Base-by-base conservation (phyloP, 92 coral and sea anemone genomes). In the Montipora capitata region DNA sequence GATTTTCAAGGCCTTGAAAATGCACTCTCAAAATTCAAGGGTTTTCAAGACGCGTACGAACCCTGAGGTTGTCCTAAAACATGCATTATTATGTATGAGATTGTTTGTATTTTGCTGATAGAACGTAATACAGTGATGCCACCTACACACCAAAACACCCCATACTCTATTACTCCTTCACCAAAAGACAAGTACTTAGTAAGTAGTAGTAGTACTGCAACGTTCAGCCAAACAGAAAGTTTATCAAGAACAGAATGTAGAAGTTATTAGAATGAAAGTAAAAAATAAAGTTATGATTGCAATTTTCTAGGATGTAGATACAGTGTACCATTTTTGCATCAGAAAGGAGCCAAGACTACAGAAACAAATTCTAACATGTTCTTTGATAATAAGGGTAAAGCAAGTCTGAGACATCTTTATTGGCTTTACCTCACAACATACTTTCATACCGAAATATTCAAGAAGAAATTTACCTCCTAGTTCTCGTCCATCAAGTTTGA, bases 391-490 rank as follows among this genome's bases (percentile, higher is more conserved):
- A 18, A 67, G 72, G 72, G 72, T 10, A 67, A 67, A 39, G 68
- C n/a, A 56, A 10, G 7, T 18, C 68, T 63, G 11, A 63, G 68
- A 63, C 38, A 6, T 16, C 38, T 7, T 16, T 18, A 63, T 63
- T 16, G 68, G 2, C 35, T 7, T 16, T 63, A 10, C 68, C 35
- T 7, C 35, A 16, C 35, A 17, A 18, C 68, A 63, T n/a, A 4
- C 38, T 63, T 16, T 63, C 35, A 63, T 20, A 16, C 35, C 3
- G 42, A 66, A 66, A 15, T 66, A 66, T 66, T 66, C 39, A 66
- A 66, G 72, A 39, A 66, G 59, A 54, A 54, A 54, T 72, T n/a
- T 76, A 58, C 83, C 83, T 41, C 72, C 72, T 13, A 79, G 58
- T 10, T 71, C 41, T 1, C 58, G 71, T 27, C 63, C 81, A 40